Evolutionary conservation across 1,140 invertebrate genomes (phyloP).

Genomic region (Agrypnia vestita): DNA sequence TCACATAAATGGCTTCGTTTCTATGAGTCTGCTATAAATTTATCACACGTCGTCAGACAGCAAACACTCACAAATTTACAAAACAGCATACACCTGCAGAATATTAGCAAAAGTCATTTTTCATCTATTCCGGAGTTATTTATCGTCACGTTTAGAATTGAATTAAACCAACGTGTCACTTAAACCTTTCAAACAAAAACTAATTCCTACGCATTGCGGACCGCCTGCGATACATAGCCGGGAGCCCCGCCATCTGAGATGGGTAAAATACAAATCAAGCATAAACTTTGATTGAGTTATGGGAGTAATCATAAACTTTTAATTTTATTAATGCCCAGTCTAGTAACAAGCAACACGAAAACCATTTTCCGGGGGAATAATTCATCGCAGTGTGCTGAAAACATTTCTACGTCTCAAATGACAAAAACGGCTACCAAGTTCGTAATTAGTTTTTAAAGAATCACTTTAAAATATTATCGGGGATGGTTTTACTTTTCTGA

Average conservation of each 20-base stretch:
- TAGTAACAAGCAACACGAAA: constrained; percentile 46
- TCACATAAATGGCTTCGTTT: too few species aligned
- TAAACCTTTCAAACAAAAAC: not conserved
- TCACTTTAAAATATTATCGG: not conserved
- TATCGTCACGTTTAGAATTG: not conserved
- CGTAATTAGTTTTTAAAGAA: not conserved
- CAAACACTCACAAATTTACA: too few species aligned
- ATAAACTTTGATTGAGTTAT: constrained; percentile 55
- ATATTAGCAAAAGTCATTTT: too few species aligned
- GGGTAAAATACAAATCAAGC: constrained; percentile 41
- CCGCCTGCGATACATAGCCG: constrained; percentile 1
- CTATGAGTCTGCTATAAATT: too few species aligned
- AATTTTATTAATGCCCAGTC: constrained; percentile 62
- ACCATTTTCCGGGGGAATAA: not conserved
- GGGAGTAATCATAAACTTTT: constrained; percentile 62
- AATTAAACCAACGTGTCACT: constrained; percentile 28
- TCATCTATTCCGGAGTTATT: not conserved
- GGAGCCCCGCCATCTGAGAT: constrained; percentile 19
- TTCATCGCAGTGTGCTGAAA: not conserved
- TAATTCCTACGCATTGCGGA: constrained; percentile 32
- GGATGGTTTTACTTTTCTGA: too few species aligned
- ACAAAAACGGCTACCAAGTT: constrained; percentile 15
- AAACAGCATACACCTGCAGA: too few species aligned
- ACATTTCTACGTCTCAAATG: not conserved
- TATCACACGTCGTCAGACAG: too few species aligned